These are phyloP conservation scores for Pammene aurita DNA, from an alignment of 2,888 invertebrate species.

Conservation along the genomic window DNA sequence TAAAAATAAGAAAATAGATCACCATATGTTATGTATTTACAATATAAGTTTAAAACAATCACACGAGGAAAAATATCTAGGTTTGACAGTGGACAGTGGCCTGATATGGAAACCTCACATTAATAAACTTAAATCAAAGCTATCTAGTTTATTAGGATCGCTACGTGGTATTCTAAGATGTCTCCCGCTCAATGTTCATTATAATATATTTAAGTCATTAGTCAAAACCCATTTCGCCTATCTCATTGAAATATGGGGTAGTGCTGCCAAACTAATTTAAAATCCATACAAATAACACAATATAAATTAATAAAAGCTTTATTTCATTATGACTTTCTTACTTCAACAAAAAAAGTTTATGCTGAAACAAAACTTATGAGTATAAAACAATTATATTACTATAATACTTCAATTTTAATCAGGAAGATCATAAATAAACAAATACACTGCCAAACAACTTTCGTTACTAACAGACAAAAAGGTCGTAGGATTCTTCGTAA, in stretches of 20 bases:
- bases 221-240: not conserved
- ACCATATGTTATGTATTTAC: not conserved
- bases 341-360: not conserved
- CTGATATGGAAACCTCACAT: no score
- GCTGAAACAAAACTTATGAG: not conserved
- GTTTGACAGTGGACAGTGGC: no score
- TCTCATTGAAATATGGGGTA: not conserved
- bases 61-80: no score
- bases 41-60: no score
- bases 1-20: conserved; percentile 6
- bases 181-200: not conserved
- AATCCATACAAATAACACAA: not conserved
- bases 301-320: not conserved
- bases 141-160: no score
- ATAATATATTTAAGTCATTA: not conserved
- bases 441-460: no score
- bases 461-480: no score
- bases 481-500: no score
- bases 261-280: no score
- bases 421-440: not conserved
- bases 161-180: not conserved
- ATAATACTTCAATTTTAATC: not conserved
- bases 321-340: conserved; percentile 1
- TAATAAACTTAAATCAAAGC: no score
- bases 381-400: not conserved